Evolutionary conservation across 53 echinoderm and acorn worm species (phyloP).

Genomic region (Holothuria leucospilota): DNA sequence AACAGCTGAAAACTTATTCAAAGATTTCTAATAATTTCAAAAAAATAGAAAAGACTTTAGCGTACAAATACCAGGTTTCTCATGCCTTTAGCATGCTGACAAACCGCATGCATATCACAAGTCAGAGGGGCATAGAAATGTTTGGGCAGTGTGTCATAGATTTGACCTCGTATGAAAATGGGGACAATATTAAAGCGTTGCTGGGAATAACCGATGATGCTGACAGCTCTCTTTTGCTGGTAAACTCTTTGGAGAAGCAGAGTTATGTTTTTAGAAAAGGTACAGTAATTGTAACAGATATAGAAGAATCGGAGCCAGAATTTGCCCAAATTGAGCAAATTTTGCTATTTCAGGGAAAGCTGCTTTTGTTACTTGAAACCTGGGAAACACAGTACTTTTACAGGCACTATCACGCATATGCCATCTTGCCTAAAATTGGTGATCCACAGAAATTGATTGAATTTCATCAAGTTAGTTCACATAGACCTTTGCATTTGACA

Average conservation of each 20-base stretch:
- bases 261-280: slow-evolving; percentile 36
- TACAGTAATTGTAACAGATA: slow-evolving; percentile 4
- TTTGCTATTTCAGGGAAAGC: slow-evolving; percentile 5
- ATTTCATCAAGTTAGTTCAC: slow-evolving; percentile 3
- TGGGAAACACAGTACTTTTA: slow-evolving; percentile 34
- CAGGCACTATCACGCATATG: slow-evolving; percentile 29
- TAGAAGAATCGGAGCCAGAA: slow-evolving; percentile 15
- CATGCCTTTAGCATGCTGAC: slow-evolving; percentile 26
- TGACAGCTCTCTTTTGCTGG: neutral
- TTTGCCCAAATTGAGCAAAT: slow-evolving; percentile 43
- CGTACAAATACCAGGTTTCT: slow-evolving; percentile 48
- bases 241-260: neutral
- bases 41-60: slow-evolving; percentile 63
- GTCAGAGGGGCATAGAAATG: slow-evolving; percentile 24
- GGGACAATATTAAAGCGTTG: neutral
- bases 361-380: slow-evolving; percentile 13
- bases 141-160: slow-evolving; percentile 22
- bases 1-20: slow-evolving; percentile 54
- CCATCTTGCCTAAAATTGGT: neutral
- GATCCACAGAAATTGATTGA: slow-evolving; percentile 2
- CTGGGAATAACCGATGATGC: neutral
- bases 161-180: slow-evolving; percentile 15
- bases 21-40: slow-evolving; percentile 58
- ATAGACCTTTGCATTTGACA: slow-evolving; percentile 24
- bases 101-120: slow-evolving; percentile 9